Percentiles rank a stretch among this genome's conserved stretches.
These are phyloP conservation scores for Clepsis dumicolana DNA, from an alignment of 2,888 invertebrate species.

Conservation along the genomic window DNA sequence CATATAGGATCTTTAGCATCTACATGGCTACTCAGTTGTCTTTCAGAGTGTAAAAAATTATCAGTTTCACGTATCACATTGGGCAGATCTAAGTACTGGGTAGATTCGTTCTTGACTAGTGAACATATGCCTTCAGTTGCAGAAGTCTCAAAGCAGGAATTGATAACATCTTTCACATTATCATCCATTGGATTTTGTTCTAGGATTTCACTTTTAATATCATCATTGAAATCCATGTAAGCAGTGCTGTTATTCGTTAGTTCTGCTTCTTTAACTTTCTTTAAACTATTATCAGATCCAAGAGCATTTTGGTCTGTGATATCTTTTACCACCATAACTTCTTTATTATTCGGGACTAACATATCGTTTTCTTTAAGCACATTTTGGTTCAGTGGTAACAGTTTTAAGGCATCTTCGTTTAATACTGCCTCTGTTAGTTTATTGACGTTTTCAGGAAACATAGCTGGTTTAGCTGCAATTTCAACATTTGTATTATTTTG, in stretches of 20 bases:
- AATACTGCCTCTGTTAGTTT: neutral
- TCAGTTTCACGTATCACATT: slow-evolving; percentile 66
- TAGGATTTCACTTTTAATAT: slow-evolving; percentile 62
- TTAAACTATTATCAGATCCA: slow-evolving; percentile 55
- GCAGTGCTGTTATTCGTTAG: slow-evolving; percentile 61
- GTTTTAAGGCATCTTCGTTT: neutral
- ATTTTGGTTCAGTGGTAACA: neutral
- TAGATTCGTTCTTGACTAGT: slow-evolving; percentile 69
- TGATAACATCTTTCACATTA: slow-evolving; percentile 55
- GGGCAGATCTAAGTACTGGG: slow-evolving; percentile 77
- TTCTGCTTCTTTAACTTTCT: slow-evolving; percentile 47
- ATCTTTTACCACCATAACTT: slow-evolving; percentile 1
- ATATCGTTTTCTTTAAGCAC: neutral
- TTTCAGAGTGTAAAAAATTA: slow-evolving; percentile 71
- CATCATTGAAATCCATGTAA: slow-evolving; percentile 76
- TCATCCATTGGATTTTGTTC: slow-evolving; percentile 55
- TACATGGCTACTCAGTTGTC: slow-evolving; percentile 54
- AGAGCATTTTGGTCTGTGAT: slow-evolving; percentile 43
- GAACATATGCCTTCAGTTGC: slow-evolving; percentile 49
- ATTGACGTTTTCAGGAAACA: slow-evolving; percentile 2
- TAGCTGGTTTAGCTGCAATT: neutral
- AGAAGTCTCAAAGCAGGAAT: slow-evolving; percentile 56
- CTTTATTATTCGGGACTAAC: neutral
- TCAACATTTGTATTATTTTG: neutral
- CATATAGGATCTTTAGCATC: slow-evolving; percentile 54